Percentiles rank a stretch among this genome's conserved stretches.
Conservation (phyloP, 2,113 vertebrate genomes). For the Bufo gargarizans region DNA sequence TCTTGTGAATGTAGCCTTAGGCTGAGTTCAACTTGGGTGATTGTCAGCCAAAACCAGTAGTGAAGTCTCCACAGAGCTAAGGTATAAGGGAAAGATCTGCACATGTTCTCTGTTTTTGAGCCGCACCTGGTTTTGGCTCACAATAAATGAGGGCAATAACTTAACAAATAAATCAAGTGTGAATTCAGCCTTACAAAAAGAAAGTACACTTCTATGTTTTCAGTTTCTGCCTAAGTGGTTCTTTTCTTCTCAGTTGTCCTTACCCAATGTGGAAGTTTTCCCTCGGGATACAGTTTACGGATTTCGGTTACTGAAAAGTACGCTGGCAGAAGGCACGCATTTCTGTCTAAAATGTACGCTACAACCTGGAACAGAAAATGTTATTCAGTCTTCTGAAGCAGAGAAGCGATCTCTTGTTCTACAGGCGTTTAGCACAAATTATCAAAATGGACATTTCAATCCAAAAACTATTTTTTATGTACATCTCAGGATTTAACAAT, state of each 20-base stretch:
- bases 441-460: too few relatives aligned
- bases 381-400: not conserved
- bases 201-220: not conserved
- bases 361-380: constrained; percentile 81
- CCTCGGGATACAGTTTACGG: constrained; percentile 94
- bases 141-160: too few relatives aligned
- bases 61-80: too few relatives aligned
- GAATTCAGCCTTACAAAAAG: not conserved
- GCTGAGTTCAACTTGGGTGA: too few relatives aligned
- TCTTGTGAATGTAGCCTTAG: too few relatives aligned
- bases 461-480: not conserved
- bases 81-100: too few relatives aligned
- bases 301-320: constrained; percentile 98
- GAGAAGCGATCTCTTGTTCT: too few relatives aligned
- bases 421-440: too few relatives aligned
- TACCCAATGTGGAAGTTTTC: constrained; percentile 97
- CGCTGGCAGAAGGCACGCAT: constrained; percentile 94
- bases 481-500: not conserved
- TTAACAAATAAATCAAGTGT: too few relatives aligned
- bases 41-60: too few relatives aligned
- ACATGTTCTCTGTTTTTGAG: too few relatives aligned
- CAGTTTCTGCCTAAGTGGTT: not conserved
- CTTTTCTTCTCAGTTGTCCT: constrained; percentile 20
- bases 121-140: too few relatives aligned
- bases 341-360: constrained; percentile 96